phyloP scores from a whole-genome alignment of 2,888 invertebrate genomes.

The Anagyrus pseudococci region DNA sequence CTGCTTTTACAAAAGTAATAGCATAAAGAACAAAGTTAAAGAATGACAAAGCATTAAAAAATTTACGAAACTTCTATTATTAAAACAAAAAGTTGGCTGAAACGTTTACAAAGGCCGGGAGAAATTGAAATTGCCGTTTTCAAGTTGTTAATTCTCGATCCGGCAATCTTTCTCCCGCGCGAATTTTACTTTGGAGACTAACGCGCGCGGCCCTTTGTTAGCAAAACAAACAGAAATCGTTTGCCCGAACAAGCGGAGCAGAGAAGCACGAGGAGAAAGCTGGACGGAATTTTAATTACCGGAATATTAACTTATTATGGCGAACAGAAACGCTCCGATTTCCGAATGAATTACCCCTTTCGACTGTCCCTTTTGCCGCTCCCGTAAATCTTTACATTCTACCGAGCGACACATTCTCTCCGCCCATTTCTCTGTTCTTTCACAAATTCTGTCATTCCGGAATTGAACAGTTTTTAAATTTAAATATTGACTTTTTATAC shows the following conservation, averaged over 20 bases:
- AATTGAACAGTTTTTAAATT: too few species aligned
- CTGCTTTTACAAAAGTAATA: too few species aligned
- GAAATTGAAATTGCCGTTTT: too few species aligned
- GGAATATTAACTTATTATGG: slow-evolving; percentile 52
- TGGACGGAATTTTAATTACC: slow-evolving; percentile 58
- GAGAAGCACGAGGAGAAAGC: slow-evolving; percentile 25
- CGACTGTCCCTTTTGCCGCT: background rate
- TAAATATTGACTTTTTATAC: too few species aligned
- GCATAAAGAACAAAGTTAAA: too few species aligned
- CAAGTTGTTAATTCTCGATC: too few species aligned
- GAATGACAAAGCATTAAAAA: too few species aligned
- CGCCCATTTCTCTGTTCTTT: too few species aligned
- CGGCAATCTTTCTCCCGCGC: background rate
- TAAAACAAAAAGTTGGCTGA: too few species aligned
- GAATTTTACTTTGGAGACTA: background rate
- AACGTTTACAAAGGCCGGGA: too few species aligned
- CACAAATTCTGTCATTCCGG: too few species aligned
- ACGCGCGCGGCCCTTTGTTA: slow-evolving; percentile 53
- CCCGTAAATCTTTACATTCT: background rate
- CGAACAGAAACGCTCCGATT: slow-evolving; percentile 52
- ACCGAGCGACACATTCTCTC: slow-evolving; percentile 41
- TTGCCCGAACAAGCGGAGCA: slow-evolving; percentile 50
- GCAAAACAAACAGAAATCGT: slow-evolving; percentile 61
- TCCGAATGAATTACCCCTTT: slow-evolving; percentile 39
- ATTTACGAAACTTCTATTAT: too few species aligned